Evolutionary conservation across 2,113 vertebrate genomes (phyloP).

Genomic region (Merops nubicus): DNA sequence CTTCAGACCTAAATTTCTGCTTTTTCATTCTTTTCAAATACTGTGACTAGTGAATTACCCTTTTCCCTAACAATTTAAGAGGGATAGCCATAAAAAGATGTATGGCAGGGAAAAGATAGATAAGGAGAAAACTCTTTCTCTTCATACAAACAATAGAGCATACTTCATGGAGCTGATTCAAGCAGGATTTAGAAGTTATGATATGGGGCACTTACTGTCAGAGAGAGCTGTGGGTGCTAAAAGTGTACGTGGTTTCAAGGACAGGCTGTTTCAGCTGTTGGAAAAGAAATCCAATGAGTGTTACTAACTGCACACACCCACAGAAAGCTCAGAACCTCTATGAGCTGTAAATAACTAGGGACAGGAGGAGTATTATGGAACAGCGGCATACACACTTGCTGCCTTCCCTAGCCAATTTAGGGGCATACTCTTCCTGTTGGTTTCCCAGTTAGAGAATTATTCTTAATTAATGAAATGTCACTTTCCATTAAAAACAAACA

Average conservation of each 20-base stretch:
- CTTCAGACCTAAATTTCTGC: background rate
- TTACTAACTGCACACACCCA: background rate
- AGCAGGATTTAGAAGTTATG: background rate
- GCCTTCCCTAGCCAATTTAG: background rate
- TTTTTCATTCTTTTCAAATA: background rate
- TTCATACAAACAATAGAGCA: background rate
- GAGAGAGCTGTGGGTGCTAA: background rate
- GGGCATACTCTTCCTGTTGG: background rate
- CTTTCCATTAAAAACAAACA: too few species aligned
- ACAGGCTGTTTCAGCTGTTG: background rate
- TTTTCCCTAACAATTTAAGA: background rate
- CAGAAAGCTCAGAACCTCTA: background rate
- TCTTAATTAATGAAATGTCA: too few species aligned
- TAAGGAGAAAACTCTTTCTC: background rate
- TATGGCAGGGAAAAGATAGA: background rate
- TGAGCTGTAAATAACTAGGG: background rate
- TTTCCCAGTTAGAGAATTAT: background rate
- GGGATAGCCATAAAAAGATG: background rate
- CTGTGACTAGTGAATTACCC: background rate
- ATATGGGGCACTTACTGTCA: background rate
- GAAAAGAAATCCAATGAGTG: background rate
- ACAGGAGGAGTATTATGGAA: background rate
- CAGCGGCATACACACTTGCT: background rate
- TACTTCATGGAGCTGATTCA: background rate
- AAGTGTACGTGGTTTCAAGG: background rate